A percentile compares a stretch with the other conserved stretches of the same genome.
phyloP scores from a whole-genome alignment of 2,797 vertebrate genomes.

The Hippopotamyrus pictus region DNA sequence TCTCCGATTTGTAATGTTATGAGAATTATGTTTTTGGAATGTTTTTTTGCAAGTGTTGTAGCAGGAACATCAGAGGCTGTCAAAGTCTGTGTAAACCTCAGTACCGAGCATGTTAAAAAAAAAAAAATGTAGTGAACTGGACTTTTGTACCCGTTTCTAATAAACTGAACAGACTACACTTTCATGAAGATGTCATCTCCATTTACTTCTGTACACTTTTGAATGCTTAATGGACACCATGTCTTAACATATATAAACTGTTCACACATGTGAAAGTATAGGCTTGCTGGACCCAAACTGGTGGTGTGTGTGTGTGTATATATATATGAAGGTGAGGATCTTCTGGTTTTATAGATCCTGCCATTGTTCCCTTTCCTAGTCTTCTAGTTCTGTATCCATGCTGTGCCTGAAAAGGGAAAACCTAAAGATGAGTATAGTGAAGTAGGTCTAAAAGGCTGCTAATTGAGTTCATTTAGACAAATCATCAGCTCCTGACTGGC shows the following conservation, averaged over 20 bases:
- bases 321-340: neutral
- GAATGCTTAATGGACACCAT: neutral
- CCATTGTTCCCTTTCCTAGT: neutral
- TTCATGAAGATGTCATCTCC: neutral
- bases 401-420: neutral
- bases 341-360: neutral
- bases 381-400: neutral
- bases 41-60: neutral
- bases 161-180: conserved; percentile 22
- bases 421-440: neutral
- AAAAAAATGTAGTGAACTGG: conserved; percentile 19
- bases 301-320: neutral
- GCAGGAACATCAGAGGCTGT: neutral
- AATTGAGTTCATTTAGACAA: neutral
- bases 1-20: conserved; percentile 1
- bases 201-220: neutral
- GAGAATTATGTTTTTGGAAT: neutral
- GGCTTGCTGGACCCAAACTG: neutral
- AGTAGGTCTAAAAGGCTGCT: neutral
- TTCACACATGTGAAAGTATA: neutral
- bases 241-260: neutral
- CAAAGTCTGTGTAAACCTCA: neutral
- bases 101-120: neutral
- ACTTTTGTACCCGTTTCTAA: conserved; percentile 25
- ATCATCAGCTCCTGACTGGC: neutral